A percentile compares a stretch with the other conserved stretches of the same genome.
These are phyloP conservation scores for Latrodectus hesperus DNA, from an alignment of 2,888 invertebrate species.

Conservation along the genomic window DNA sequence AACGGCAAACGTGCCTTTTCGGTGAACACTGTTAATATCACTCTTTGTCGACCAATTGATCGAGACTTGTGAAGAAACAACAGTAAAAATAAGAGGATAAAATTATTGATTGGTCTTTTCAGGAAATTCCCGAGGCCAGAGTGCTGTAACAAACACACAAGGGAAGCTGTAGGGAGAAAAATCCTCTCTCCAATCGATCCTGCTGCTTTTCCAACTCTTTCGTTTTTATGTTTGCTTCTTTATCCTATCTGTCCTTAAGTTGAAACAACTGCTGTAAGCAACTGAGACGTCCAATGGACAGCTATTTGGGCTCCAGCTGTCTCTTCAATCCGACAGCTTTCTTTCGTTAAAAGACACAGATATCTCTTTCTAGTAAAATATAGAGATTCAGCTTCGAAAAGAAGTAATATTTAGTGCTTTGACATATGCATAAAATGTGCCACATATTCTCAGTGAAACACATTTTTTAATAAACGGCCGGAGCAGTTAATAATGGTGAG, in stretches of 20 bases:
- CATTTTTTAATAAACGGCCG: not conserved
- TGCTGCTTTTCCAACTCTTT: slow-evolving; percentile 18
- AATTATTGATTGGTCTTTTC: slow-evolving; percentile 60
- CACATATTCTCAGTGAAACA: slow-evolving; percentile 22
- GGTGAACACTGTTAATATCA: slow-evolving; percentile 44
- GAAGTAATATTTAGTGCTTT: slow-evolving; percentile 35
- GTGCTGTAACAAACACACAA: slow-evolving; percentile 42
- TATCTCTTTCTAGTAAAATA: slow-evolving; percentile 3
- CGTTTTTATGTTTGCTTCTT: slow-evolving; percentile 13
- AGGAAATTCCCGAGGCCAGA: slow-evolving; percentile 30
- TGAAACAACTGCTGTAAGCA: slow-evolving; percentile 35
- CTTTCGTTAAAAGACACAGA: slow-evolving; percentile 13
- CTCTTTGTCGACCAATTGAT: slow-evolving; percentile 59
- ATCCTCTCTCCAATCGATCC: slow-evolving; percentile 35
- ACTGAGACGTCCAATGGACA: slow-evolving; percentile 29
- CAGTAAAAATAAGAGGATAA: slow-evolving; percentile 39
- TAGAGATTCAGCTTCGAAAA: slow-evolving; percentile 6
- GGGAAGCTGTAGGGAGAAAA: slow-evolving; percentile 30
- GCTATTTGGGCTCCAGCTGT: slow-evolving; percentile 21
- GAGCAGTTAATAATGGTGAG: not conserved
- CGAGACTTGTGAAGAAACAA: slow-evolving; percentile 42
- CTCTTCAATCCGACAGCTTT: slow-evolving; percentile 15
- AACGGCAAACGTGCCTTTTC: slow-evolving; percentile 49
- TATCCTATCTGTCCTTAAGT: slow-evolving; percentile 6
- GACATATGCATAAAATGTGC: slow-evolving; percentile 49